These are phyloP conservation scores for Sphecodes monilicornis DNA, from an alignment of 2,888 invertebrate genomes.

Conservation along the genomic window DNA sequence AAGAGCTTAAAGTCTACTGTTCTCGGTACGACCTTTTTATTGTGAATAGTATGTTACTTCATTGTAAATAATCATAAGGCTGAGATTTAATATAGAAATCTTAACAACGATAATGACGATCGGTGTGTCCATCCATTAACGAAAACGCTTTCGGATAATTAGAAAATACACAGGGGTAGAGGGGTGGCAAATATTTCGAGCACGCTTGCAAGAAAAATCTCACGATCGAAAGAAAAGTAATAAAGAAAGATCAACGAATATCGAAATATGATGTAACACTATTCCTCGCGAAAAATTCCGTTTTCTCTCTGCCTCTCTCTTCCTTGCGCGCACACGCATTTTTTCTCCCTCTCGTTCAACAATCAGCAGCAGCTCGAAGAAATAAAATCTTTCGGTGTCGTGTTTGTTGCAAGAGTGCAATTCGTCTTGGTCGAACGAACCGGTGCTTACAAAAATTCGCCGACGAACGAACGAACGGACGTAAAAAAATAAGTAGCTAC, in stretches of 20 bases:
- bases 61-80: slow-evolving; percentile 23
- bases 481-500: slow-evolving; percentile 38
- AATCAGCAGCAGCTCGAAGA: not conserved
- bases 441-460: not conserved
- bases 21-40: slow-evolving; percentile 23
- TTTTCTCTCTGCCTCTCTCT: not conserved
- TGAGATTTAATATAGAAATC: slow-evolving; percentile 34
- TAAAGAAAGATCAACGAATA: not conserved
- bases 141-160: slow-evolving; percentile 10
- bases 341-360: not conserved
- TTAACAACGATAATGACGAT: slow-evolving; percentile 30
- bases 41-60: slow-evolving; percentile 32
- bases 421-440: not conserved
- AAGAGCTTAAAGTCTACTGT: slow-evolving; percentile 3
- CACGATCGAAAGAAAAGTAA: not conserved
- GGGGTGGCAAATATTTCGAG: not conserved
- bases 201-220: not conserved
- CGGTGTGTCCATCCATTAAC: slow-evolving; percentile 9
- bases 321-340: not conserved
- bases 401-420: slow-evolving; percentile 3
- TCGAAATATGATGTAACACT: not conserved
- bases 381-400: not conserved
- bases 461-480: slow-evolving; percentile 5
- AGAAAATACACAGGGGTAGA: not conserved
- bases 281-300: not conserved